phyloP scores from a whole-genome alignment of 2,113 vertebrate genomes.

The Cariama cristata region DNA sequence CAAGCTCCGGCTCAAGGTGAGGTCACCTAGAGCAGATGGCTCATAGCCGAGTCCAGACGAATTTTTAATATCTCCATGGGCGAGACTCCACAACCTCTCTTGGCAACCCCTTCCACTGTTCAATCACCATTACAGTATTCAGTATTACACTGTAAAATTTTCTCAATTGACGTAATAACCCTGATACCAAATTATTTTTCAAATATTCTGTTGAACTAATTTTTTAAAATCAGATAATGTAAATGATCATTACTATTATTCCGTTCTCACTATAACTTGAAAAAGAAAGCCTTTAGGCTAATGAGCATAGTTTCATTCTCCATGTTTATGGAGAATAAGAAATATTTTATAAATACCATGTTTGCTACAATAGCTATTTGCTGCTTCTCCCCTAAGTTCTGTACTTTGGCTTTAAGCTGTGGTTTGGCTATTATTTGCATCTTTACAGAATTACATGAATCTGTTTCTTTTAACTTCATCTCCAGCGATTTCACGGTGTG shows the following conservation, averaged over 20 bases:
- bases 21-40: neutral
- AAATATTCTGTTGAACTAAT: neutral
- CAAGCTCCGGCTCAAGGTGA: neutral
- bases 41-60: accelerated
- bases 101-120: neutral
- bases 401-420: neutral
- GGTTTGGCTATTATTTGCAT: neutral
- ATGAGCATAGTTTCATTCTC: neutral
- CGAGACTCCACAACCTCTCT: neutral
- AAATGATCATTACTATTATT: neutral
- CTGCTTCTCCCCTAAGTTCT: neutral
- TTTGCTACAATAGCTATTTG: neutral
- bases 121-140: accelerated
- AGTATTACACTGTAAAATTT: neutral
- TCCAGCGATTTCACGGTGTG: neutral
- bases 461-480: neutral
- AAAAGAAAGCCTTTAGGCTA: neutral
- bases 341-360: neutral
- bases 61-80: neutral
- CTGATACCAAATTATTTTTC: neutral
- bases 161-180: neutral
- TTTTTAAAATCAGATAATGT: neutral
- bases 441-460: neutral
- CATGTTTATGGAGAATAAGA: neutral
- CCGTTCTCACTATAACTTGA: accelerated